phyloP scores from a whole-genome alignment of 2,797 vertebrate species.

The Sphenodon punctatus region DNA sequence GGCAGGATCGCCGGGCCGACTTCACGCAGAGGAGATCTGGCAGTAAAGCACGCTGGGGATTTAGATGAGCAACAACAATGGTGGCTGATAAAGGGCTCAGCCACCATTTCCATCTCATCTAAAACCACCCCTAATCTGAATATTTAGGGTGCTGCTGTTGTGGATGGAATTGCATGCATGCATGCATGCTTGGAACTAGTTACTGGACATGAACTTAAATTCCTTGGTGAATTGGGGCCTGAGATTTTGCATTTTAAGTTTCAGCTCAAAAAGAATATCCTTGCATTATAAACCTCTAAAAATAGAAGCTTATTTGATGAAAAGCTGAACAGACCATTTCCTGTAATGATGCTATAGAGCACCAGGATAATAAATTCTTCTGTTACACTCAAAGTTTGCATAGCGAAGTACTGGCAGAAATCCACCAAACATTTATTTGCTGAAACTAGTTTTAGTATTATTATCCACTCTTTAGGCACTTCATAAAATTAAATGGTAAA shows the following conservation, averaged over 20 bases:
- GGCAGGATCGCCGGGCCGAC: too few relatives aligned
- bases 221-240: neutral
- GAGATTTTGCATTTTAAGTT: neutral
- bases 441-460: conserved; percentile 12
- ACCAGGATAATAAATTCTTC: neutral
- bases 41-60: too few relatives aligned
- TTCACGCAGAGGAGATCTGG: too few relatives aligned
- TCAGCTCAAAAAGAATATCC: neutral
- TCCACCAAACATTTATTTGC: neutral
- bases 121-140: neutral
- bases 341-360: neutral
- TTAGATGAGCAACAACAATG: too few relatives aligned
- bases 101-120: too few relatives aligned
- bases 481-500: neutral
- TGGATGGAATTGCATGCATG: neutral
- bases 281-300: neutral
- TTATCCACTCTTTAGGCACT: neutral
- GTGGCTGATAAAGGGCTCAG: too few relatives aligned
- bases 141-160: neutral
- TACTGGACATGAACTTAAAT: neutral
- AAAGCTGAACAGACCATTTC: conserved; percentile 29
- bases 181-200: too few relatives aligned
- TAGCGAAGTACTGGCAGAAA: neutral
- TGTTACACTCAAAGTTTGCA: neutral
- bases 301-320: neutral